Evolutionary conservation across 2,797 vertebrate species (phyloP), one percentile per base, ranked within the genome.

Genomic region (Tragelaphus oryx): DNA sequence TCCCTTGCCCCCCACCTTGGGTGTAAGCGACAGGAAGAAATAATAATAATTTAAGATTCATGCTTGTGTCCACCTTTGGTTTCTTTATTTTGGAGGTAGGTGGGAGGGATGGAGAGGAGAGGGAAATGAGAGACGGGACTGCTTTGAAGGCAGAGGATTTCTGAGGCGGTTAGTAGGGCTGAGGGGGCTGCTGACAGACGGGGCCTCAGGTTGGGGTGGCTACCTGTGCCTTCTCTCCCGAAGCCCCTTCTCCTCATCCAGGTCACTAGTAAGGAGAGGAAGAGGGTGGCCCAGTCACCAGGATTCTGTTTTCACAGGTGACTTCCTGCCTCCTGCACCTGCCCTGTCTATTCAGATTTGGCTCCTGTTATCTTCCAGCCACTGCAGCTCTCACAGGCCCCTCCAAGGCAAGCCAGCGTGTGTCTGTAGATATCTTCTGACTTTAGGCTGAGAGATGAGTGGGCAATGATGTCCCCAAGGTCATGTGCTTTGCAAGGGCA

Each of bases 21-120:
- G 95, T 97, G 96, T 97, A 97, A 95, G 22, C 14, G 87, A 95
- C 95, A 91, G 37, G 83, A 97, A 92, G 91, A 96, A 97, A 97
- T 96, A 97, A 97, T 97, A 97, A 98, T 98, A 97, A 98, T 97
- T 98, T 98, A 98, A 98, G 97, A 97, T 96, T 97, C 95, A 93
- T 79, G 76, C 26, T 62, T 28, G 96, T 94, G 95, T 97, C 87
- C 78, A 93, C 68, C 82, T 95, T 86, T 78, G 85, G 41, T 93
- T 96, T 86, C 71, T 97, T 97, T 96, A 96, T 96, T 98, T 87
- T 3, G 7, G 37, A 16, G 62, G 2, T 7, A 4, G 78, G 28
- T n/a, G 30, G 16, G 87, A 65, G 79, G 54, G 30, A 18, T 62
- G 41, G 6, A 57, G 59, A 89, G 12, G 50, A 24, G 48, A 48